Conservation (phyloP, 2,888 invertebrate genomes). For the Uloborus plumipes region DNA sequence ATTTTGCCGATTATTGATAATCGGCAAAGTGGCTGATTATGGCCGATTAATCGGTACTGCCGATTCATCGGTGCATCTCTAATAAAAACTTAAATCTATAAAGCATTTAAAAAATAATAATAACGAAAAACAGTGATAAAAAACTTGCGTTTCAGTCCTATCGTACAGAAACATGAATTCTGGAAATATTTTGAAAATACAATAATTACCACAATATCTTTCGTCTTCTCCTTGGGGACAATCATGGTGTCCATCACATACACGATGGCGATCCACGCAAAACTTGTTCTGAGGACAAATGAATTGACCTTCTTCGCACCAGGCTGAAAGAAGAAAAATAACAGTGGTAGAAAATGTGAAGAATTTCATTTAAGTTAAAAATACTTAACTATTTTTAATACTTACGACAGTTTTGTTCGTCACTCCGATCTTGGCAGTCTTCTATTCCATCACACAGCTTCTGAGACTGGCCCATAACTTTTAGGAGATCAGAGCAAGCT, state of each 20-base stretch:
- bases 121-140: too few species aligned
- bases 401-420: constrained; percentile 48
- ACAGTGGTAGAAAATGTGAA: too few species aligned
- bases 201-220: constrained; percentile 76
- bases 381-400: not conserved
- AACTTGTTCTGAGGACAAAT: constrained; percentile 81
- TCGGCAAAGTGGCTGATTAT: too few species aligned
- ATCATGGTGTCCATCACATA: constrained; percentile 78
- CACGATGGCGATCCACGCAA: constrained; percentile 78
- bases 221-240: constrained; percentile 79
- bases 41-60: too few species aligned
- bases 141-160: too few species aligned
- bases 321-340: constrained; percentile 74
- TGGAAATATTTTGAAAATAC: constrained; percentile 6
- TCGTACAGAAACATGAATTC: not conserved
- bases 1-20: too few species aligned
- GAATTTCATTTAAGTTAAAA: not conserved
- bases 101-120: too few species aligned
- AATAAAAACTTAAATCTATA: too few species aligned
- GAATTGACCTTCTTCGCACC: constrained; percentile 81
- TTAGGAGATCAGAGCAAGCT: constrained; percentile 81
- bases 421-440: constrained; percentile 82
- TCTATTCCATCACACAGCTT: constrained; percentile 85
- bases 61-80: too few species aligned
- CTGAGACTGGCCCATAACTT: constrained; percentile 78